phyloP scores from a whole-genome alignment of 2,888 invertebrate species.

The Drosophila falleni region DNA sequence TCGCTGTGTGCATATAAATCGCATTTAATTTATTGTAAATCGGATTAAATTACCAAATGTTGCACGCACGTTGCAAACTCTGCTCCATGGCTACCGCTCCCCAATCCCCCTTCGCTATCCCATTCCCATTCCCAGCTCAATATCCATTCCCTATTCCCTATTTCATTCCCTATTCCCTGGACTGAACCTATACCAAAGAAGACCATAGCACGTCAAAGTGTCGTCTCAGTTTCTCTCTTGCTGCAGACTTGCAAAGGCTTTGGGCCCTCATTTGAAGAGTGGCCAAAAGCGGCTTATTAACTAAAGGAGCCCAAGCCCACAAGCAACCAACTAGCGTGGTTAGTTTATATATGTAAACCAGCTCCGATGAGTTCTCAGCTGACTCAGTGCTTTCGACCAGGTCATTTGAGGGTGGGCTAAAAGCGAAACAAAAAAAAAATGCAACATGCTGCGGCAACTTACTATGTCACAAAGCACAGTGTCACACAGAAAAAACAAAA shows the following conservation, averaged over 20 bases:
- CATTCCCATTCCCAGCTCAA: neutral
- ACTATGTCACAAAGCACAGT: slow-evolving; percentile 2
- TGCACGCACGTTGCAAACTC: slow-evolving; percentile 64
- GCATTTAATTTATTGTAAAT: slow-evolving; percentile 84
- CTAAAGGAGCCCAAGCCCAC: slow-evolving; percentile 32
- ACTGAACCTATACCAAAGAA: neutral
- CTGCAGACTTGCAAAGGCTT: slow-evolving; percentile 8
- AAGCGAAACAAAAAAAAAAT: neutral
- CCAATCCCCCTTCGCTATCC: neutral
- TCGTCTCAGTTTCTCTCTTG: slow-evolving; percentile 22
- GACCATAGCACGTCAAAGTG: slow-evolving; percentile 9
- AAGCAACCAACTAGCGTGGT: neutral
- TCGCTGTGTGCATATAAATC: slow-evolving; percentile 81
- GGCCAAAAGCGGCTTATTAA: slow-evolving; percentile 74
- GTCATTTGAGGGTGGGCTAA: slow-evolving; percentile 17
- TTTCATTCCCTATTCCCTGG: neutral
- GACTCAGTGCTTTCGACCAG: slow-evolving; percentile 4
- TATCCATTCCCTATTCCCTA: neutral
- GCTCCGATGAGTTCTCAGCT: slow-evolving; percentile 2
- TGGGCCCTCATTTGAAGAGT: slow-evolving; percentile 38
- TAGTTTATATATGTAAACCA: neutral
- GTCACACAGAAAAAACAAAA: neutral
- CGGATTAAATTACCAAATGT: slow-evolving; percentile 84
- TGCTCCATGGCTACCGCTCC: slow-evolving; percentile 5
- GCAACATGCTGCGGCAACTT: neutral